Conservation (phyloP, 2,797 vertebrate species). For the Coregonus ussuriensis region DNA sequence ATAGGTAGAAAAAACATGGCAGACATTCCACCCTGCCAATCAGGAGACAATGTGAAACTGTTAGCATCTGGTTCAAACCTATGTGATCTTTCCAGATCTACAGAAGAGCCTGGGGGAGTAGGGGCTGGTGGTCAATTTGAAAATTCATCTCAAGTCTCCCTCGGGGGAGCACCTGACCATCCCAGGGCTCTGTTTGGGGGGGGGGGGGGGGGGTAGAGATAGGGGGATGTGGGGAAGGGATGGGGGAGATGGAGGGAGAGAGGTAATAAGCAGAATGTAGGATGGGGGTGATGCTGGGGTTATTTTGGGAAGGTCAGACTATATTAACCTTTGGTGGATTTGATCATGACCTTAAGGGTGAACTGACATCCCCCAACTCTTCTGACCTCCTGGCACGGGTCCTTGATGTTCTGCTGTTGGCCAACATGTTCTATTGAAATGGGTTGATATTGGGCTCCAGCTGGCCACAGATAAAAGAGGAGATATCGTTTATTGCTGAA, state of each 20-base stretch:
- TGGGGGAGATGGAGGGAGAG: not conserved
- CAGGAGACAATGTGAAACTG: not conserved
- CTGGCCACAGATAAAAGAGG: constrained; percentile 40
- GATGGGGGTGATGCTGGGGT: not conserved
- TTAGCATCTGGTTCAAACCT: not conserved
- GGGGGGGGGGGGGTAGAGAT: constrained; percentile 3
- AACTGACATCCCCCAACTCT: constrained; percentile 13
- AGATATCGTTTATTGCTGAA: constrained; percentile 9
- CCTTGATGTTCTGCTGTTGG: not conserved
- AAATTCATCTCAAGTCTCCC: constrained; percentile 1
- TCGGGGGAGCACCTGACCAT: not conserved
- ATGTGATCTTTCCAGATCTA: constrained; percentile 2
- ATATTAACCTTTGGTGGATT: constrained; percentile 42
- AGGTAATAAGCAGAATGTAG: constrained; percentile 15
- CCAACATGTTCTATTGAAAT: constrained; percentile 37
- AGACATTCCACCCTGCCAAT: not conserved
- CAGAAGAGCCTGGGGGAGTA: not conserved
- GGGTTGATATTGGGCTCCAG: constrained; percentile 24
- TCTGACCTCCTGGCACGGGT: constrained; percentile 10
- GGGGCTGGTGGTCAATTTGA: not conserved
- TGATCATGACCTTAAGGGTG: constrained; percentile 43
- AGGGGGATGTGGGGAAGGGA: not conserved
- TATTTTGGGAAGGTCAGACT: constrained; percentile 39
- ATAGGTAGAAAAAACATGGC: not conserved
- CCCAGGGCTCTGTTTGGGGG: not conserved